Evolutionary conservation across 1,140 invertebrate genomes (phyloP), one percentile per base, ranked within the genome.

Genomic region (Mizuhopecten yessoensis): DNA sequence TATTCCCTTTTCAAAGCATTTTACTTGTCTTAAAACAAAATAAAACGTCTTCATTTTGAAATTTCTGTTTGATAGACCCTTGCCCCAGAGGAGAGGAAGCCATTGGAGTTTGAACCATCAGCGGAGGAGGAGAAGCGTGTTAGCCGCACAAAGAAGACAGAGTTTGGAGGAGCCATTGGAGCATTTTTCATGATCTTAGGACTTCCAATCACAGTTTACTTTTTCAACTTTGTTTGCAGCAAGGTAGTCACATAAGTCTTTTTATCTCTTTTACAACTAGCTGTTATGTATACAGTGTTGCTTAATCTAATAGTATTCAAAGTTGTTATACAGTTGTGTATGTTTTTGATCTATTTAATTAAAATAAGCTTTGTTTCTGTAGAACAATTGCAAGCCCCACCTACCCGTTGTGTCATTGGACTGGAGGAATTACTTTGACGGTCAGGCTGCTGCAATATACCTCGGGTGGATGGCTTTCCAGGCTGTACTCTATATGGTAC

Each of bases 401-500:
- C 90, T 89, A 33, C 87, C 91, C 33, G 94, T 94, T 89, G 45
- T 95, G 34, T 95, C 95, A 13, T 92, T 88, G 13, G 89, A 94
- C 33, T 91, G 91, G 90, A 87, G 91, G 23, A 23, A 57, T 36
- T 92, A 93, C 57, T 95, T 95, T 88, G 95, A 96, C 87, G 42
- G 92, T 23, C 92, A 96, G 88, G 94, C 94, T 42, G 90, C 94
- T 2, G 45, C 94, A 15, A 95, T 96, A 57, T 95, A 94, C 89
- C 45, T 96, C 87, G 96, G 94, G 0, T 96, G 96, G 96, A 94
- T 96, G 88, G 87, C 91, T 2, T 95, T 96, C 90, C 95, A 96
- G 93, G 94, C 93, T 34, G n/a, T 96, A 33, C 93, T 96, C 0
- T 94, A 94, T 90, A 88, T 96, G 34, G 45, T 96, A 33, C 96